Conservation (phyloP, 2,888 invertebrate genomes). For the Cephus runcator region DNA sequence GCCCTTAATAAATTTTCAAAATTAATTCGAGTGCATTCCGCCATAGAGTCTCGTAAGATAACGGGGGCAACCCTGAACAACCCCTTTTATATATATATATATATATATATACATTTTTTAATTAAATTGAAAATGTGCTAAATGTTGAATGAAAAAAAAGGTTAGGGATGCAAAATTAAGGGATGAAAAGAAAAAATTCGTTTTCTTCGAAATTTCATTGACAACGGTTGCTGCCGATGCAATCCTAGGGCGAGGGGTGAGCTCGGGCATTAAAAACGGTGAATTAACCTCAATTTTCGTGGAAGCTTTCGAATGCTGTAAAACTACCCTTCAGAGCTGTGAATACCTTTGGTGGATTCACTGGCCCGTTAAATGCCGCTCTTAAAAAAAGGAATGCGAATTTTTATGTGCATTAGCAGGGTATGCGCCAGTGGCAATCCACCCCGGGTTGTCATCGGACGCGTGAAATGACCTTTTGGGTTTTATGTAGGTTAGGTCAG, state of each 20-base stretch:
- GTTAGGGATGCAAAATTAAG: neutral
- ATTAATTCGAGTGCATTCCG: neutral
- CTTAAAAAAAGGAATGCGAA: neutral
- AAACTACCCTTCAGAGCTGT: neutral
- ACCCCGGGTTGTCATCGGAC: neutral
- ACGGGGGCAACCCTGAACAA: no score
- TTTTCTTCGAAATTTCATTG: neutral
- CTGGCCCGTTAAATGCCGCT: neutral
- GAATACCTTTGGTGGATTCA: neutral
- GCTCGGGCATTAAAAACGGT: neutral
- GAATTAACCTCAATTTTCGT: neutral
- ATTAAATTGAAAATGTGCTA: no score
- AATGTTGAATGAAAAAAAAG: no score
- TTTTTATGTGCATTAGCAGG: neutral
- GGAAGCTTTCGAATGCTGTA: neutral
- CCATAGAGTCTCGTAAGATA: neutral
- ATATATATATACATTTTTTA: no score
- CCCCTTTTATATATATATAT: no score
- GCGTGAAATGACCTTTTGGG: neutral
- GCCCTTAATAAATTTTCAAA: neutral
- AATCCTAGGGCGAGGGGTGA: neutral
- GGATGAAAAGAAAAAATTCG: neutral
- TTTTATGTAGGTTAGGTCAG: neutral
- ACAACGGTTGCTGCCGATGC: neutral
- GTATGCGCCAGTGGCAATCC: no score